Conservation (phyloP, 2,113 vertebrate genomes). For the Hippocampus guttulatus region DNA sequence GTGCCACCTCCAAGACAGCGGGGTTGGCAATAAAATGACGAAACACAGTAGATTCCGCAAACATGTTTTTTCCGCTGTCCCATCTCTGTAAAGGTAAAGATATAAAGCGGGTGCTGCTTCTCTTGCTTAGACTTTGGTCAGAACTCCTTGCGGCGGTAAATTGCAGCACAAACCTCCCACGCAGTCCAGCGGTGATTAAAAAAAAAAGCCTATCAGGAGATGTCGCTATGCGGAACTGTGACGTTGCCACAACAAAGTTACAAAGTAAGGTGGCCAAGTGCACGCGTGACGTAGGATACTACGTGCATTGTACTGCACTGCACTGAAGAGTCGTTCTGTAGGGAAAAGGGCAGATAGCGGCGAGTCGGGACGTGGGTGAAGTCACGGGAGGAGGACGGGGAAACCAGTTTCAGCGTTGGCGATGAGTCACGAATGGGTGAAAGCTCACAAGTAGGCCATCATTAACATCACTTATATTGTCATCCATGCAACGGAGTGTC, state of each 20-base stretch:
- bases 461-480: not conserved
- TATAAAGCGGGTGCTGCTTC: not conserved
- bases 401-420: slow-evolving; percentile 43
- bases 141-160: slow-evolving; percentile 40
- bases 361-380: slow-evolving; percentile 28
- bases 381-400: slow-evolving; percentile 34
- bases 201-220: slow-evolving; percentile 29
- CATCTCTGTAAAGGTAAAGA: slow-evolving; percentile 9
- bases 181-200: slow-evolving; percentile 49
- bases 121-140: slow-evolving; percentile 57
- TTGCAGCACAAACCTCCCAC: slow-evolving; percentile 56
- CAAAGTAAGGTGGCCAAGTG: not conserved
- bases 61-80: slow-evolving; percentile 13
- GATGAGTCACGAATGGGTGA: slow-evolving; percentile 60
- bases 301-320: not conserved
- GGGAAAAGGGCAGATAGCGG: slow-evolving; percentile 17
- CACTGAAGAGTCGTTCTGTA: not conserved
- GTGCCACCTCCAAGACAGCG: slow-evolving; percentile 1
- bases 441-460: slow-evolving; percentile 23
- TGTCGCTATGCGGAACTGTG: slow-evolving; percentile 15
- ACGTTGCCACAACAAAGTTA: slow-evolving; percentile 38
- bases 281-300: not conserved
- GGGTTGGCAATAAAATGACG: slow-evolving; percentile 16
- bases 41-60: slow-evolving; percentile 15
- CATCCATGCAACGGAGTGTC: not conserved